These are phyloP conservation scores for Apis laboriosa DNA, from an alignment of 1,140 invertebrate genomes.

Conservation along the genomic window DNA sequence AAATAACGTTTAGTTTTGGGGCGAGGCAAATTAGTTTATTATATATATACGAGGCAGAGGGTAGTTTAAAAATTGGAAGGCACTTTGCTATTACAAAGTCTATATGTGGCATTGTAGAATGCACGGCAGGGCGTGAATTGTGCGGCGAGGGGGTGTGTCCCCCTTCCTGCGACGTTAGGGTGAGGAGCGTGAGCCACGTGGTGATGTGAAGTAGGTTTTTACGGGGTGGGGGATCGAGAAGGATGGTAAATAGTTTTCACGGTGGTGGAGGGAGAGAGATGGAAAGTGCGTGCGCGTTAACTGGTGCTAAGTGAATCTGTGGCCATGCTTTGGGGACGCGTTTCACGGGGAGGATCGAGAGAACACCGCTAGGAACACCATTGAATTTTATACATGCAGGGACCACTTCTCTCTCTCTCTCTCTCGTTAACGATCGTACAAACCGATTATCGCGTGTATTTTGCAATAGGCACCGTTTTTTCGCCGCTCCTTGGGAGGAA, in stretches of 20 bases:
- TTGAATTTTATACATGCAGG: slow-evolving; percentile 55
- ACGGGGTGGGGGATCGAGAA: slow-evolving; percentile 23
- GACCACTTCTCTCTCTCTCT: slow-evolving; percentile 44
- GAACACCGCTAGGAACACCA: slow-evolving; percentile 58
- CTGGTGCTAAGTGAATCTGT: slow-evolving; percentile 74
- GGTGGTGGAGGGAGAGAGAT: slow-evolving; percentile 25
- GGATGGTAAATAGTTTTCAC: slow-evolving; percentile 50
- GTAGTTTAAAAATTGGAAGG: slow-evolving; percentile 61
- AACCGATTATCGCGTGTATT: background rate
- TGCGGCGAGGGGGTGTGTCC: slow-evolving; percentile 62
- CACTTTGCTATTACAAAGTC: slow-evolving; percentile 60
- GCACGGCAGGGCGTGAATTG: slow-evolving; percentile 65
- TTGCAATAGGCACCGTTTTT: background rate
- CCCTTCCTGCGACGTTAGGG: slow-evolving; percentile 61
- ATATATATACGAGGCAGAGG: slow-evolving; percentile 33
- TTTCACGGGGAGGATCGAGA: slow-evolving; percentile 54
- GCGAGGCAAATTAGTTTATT: slow-evolving; percentile 50
- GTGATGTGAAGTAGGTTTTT: slow-evolving; percentile 60
- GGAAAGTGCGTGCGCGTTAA: slow-evolving; percentile 58
- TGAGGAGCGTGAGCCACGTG: slow-evolving; percentile 57
- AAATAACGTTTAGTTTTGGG: background rate
- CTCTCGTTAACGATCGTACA: slow-evolving; percentile 26
- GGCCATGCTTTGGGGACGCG: slow-evolving; percentile 66
- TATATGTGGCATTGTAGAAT: slow-evolving; percentile 56
- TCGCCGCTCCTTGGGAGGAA: background rate